A percentile compares a stretch with the other conserved stretches of the same genome.
These are phyloP conservation scores for Ladona fulva DNA, from an alignment of 1,140 invertebrate species.

Conservation along the genomic window DNA sequence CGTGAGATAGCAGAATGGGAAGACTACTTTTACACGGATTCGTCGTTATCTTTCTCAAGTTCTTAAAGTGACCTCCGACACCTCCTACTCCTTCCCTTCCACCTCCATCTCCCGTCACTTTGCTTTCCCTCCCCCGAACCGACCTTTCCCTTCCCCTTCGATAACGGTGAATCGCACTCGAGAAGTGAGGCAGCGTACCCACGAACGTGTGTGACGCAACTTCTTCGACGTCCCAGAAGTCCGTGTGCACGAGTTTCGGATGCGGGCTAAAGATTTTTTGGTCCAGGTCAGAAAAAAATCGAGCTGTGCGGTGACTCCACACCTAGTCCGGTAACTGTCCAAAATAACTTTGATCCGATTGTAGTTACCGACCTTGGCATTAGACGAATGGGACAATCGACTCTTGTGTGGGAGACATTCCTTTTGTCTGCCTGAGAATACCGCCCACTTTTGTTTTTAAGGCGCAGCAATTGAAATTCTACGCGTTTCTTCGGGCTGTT, in stretches of 20 bases:
- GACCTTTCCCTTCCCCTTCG: neutral
- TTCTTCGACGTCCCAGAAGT: neutral
- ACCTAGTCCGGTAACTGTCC: too few relatives aligned
- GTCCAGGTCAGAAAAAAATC: too few relatives aligned
- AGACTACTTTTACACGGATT: too few relatives aligned
- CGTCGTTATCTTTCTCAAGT: too few relatives aligned
- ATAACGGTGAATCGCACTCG: neutral
- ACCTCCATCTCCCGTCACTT: neutral
- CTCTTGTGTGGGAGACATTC: neutral
- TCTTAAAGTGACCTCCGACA: neutral
- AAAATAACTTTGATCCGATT: too few relatives aligned
- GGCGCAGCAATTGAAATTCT: neutral
- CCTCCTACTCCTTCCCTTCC: neutral
- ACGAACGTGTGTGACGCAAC: neutral
- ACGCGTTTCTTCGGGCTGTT: neutral
- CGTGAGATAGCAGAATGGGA: too few relatives aligned
- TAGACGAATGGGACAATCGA: neutral
- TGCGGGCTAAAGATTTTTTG: too few relatives aligned
- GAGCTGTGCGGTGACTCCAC: too few relatives aligned
- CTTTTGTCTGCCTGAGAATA: neutral
- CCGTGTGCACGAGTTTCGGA: too few relatives aligned
- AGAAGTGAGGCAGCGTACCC: neutral
- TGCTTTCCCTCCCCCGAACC: neutral
- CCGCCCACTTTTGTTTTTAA: conserved; percentile 1
- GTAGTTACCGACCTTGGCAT: neutral